phyloP scores from a whole-genome alignment of 1,140 invertebrate species.

The Homarus americanus region DNA sequence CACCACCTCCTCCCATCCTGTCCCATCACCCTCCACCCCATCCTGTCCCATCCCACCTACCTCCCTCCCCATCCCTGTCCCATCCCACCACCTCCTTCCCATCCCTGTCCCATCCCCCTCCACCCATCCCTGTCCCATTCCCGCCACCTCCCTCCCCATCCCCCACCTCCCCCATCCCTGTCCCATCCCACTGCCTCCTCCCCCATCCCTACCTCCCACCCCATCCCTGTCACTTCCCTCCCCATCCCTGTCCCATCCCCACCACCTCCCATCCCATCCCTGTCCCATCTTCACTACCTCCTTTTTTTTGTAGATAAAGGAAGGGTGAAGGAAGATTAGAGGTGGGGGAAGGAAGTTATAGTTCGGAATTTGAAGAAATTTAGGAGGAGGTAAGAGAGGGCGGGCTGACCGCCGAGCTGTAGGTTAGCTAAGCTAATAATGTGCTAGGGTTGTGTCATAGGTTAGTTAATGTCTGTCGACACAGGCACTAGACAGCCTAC shows the following conservation, averaged over 20 bases:
- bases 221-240: neutral
- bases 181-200: neutral
- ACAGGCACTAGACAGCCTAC: too few relatives aligned
- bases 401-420: too few relatives aligned
- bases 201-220: neutral
- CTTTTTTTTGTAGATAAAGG: too few relatives aligned
- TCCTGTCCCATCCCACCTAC: neutral
- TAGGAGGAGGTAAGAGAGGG: too few relatives aligned
- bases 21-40: neutral
- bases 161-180: neutral
- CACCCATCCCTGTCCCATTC: neutral
- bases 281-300: too few relatives aligned
- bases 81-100: neutral
- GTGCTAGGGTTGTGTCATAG: too few relatives aligned
- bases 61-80: neutral
- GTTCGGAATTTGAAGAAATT: too few relatives aligned
- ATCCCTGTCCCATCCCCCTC: neutral
- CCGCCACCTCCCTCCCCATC: neutral
- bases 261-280: too few relatives aligned
- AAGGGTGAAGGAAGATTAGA: too few relatives aligned
- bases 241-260: neutral
- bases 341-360: too few relatives aligned
- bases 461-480: too few relatives aligned
- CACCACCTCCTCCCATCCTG: neutral
- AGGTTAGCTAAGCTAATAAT: too few relatives aligned